Conservation (phyloP, 2,797 vertebrate species). For the Clarias laeviceps region DNA sequence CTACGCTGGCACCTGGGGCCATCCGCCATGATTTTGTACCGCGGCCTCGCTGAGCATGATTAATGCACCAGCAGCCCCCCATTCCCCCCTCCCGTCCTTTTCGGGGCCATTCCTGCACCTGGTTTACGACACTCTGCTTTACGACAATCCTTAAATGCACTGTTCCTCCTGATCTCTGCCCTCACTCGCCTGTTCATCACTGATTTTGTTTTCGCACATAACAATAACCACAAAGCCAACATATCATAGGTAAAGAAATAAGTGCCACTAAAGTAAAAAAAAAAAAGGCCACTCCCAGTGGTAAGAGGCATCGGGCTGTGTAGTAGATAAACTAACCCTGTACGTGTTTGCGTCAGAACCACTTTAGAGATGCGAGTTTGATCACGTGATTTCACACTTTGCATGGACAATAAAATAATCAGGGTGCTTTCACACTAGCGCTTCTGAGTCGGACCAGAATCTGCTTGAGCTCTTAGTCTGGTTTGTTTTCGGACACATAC, state of each 20-base stretch:
- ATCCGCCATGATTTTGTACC: constrained; percentile 90
- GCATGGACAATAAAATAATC: too few relatives aligned
- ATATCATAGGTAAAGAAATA: not conserved
- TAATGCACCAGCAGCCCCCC: constrained; percentile 43
- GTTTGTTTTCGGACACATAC: too few relatives aligned
- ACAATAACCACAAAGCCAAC: not conserved
- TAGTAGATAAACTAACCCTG: not conserved
- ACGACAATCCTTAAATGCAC: constrained; percentile 86
- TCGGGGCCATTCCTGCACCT: constrained; percentile 79
- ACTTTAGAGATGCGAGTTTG: too few relatives aligned
- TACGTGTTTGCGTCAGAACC: not conserved
- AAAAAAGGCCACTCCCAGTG: not conserved
- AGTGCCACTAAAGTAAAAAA: not conserved
- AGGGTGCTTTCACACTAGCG: too few relatives aligned
- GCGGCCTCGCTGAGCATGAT: constrained; percentile 57
- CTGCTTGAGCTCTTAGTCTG: too few relatives aligned
- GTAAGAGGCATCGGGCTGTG: not conserved
- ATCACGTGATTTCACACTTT: too few relatives aligned
- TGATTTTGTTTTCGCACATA: not conserved
- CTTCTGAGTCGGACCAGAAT: too few relatives aligned
- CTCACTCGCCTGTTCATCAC: not conserved
- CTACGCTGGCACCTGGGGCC: constrained; percentile 99
- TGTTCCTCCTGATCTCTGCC: constrained; percentile 58
- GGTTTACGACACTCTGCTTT: constrained; percentile 92
- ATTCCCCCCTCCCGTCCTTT: constrained; percentile 57